A percentile compares a stretch with the other conserved stretches of the same genome.
Conservation (phyloP, 2,113 vertebrate genomes). For the Lutjanus erythropterus region DNA sequence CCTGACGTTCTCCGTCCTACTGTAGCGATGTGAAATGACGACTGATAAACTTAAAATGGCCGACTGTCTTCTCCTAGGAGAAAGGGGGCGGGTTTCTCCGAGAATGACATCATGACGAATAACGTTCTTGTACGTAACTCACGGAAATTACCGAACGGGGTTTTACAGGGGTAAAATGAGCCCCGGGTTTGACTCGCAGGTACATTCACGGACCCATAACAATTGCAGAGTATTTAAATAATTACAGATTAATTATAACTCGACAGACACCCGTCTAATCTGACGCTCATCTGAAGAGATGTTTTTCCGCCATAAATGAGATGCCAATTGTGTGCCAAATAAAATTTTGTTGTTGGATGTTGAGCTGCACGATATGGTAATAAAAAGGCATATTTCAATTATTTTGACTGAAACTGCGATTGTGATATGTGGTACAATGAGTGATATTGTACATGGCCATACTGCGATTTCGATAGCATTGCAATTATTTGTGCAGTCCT, state of each 20-base stretch:
- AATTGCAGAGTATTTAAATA: not conserved
- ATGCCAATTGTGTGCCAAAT: not conserved
- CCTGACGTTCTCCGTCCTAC: conserved; percentile 89
- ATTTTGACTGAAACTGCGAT: too few species aligned
- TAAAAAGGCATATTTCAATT: too few species aligned
- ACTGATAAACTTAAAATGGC: conserved; percentile 89
- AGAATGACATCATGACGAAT: conserved; percentile 50
- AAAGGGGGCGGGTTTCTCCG: conserved; percentile 66
- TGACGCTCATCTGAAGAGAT: not conserved
- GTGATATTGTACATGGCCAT: too few species aligned
- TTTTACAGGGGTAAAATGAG: accelerated
- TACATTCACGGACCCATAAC: not conserved
- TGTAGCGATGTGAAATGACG: conserved; percentile 88
- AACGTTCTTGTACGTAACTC: conserved; percentile 21
- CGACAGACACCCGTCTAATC: too few species aligned
- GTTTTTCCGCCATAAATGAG: not conserved
- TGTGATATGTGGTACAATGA: too few species aligned
- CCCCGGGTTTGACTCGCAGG: conserved; percentile 63
- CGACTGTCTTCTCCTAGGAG: conserved; percentile 76
- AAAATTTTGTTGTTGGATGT: not conserved
- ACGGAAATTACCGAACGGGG: conserved; percentile 66
- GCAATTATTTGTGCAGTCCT: too few species aligned
- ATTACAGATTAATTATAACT: not conserved
- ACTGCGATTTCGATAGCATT: too few species aligned
- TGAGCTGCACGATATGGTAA: too few species aligned